phyloP scores from a whole-genome alignment of 2,797 vertebrate species.

The Tapera naevia region DNA sequence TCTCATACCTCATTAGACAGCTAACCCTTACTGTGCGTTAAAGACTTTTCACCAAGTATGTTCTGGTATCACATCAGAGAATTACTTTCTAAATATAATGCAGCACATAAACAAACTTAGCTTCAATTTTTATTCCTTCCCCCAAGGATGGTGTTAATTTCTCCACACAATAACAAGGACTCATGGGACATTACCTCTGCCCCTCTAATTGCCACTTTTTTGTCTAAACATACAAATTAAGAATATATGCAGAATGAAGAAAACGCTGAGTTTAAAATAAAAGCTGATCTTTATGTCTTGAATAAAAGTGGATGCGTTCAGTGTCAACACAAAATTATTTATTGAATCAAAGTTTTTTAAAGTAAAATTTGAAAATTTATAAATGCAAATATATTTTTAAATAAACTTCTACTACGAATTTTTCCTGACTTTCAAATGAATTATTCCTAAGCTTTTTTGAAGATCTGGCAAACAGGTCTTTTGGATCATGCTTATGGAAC shows the following conservation, averaged over 20 bases:
- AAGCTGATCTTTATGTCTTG: neutral
- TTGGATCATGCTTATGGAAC: neutral
- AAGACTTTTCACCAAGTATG: neutral
- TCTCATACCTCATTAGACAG: conserved; percentile 39
- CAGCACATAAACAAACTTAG: neutral
- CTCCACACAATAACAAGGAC: neutral
- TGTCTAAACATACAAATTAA: neutral
- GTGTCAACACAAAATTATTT: neutral
- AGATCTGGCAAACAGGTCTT: neutral
- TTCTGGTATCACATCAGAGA: conserved; percentile 5
- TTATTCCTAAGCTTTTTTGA: neutral
- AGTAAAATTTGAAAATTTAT: neutral
- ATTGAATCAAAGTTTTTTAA: neutral
- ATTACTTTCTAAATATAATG: conserved; percentile 27
- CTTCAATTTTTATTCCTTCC: conserved; percentile 5
- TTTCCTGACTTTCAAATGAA: neutral
- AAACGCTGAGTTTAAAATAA: neutral
- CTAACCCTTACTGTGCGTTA: conserved; percentile 28
- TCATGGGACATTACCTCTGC: neutral
- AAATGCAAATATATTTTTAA: neutral
- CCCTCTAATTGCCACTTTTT: neutral
- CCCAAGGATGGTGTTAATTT: neutral
- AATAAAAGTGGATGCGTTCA: neutral
- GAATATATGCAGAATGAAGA: neutral
- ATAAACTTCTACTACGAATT: neutral